Evolutionary conservation across 2,797 vertebrate genomes (phyloP).

Genomic region (Lacerta agilis): DNA sequence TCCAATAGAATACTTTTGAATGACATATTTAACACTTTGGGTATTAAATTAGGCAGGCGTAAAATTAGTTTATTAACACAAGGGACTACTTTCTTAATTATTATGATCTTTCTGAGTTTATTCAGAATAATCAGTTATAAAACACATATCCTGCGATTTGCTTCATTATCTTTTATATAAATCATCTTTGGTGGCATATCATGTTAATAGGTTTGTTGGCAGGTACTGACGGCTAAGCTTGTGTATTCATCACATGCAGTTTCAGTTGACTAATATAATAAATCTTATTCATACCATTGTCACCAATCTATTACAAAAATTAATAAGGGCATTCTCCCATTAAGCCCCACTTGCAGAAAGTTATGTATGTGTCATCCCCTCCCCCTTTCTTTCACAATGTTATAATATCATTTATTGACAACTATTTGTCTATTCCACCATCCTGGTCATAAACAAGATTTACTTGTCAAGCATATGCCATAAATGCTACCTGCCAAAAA

Average conservation of each 20-base stretch:
- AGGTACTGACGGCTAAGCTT: constrained; percentile 59
- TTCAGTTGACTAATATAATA: constrained; percentile 64
- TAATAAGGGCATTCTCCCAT: constrained; percentile 61
- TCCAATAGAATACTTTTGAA: background rate
- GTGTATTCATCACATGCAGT: constrained; percentile 55
- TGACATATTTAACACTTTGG: background rate
- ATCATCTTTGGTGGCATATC: constrained; percentile 64
- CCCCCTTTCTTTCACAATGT: constrained; percentile 9
- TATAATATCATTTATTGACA: constrained; percentile 27
- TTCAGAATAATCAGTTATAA: constrained; percentile 68
- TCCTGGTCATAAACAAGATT: constrained; percentile 52
- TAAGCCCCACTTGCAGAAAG: constrained; percentile 41
- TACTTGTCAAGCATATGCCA: constrained; percentile 51
- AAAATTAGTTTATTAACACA: constrained; percentile 53
- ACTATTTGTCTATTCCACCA: constrained; percentile 25
- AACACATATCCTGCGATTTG: constrained; percentile 64
- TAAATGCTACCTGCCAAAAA: constrained; percentile 59
- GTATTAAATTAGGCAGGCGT: constrained; percentile 50
- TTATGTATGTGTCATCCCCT: background rate
- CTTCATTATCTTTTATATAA: constrained; percentile 75
- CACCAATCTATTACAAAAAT: constrained; percentile 68
- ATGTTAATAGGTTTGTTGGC: constrained; percentile 71
- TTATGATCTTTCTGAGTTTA: constrained; percentile 64
- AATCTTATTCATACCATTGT: constrained; percentile 65
- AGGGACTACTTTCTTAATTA: constrained; percentile 57